phyloP scores from a whole-genome alignment of 2,797 vertebrate genomes.

The Australoheros facetus region DNA sequence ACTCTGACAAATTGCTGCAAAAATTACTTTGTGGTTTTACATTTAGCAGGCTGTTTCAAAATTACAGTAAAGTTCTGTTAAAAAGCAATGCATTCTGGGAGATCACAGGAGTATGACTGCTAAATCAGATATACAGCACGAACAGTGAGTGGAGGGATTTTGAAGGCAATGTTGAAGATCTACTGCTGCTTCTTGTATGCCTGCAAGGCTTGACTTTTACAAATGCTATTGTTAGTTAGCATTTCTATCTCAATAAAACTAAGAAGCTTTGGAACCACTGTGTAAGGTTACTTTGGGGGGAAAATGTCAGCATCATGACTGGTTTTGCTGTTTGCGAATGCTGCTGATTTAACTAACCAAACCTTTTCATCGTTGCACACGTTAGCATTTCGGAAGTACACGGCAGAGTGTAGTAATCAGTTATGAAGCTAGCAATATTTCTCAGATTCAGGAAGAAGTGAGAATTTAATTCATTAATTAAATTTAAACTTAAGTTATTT shows the following conservation, averaged over 20 bases:
- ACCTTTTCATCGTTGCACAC: neutral
- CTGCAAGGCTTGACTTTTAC: neutral
- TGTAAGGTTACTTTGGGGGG: neutral
- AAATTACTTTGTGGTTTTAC: neutral
- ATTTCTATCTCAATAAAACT: neutral
- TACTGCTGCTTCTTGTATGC: neutral
- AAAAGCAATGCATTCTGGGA: neutral
- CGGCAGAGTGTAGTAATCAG: neutral
- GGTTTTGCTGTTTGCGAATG: neutral
- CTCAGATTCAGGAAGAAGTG: neutral
- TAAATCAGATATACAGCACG: neutral
- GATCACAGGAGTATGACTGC: neutral
- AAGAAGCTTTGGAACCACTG: too few species aligned
- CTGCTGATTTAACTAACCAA: too few species aligned
- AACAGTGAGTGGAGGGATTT: neutral
- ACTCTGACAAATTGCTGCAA: neutral
- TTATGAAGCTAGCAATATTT: neutral
- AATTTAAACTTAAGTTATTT: neutral
- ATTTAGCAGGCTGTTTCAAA: neutral
- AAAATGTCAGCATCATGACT: neutral
- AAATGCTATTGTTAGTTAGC: neutral
- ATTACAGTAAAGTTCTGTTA: neutral
- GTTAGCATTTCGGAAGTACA: neutral
- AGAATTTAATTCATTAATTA: neutral
- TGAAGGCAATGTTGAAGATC: neutral